Evolutionary conservation across 2,113 vertebrate genomes (phyloP).

Genomic region (Holacanthus passer): DNA sequence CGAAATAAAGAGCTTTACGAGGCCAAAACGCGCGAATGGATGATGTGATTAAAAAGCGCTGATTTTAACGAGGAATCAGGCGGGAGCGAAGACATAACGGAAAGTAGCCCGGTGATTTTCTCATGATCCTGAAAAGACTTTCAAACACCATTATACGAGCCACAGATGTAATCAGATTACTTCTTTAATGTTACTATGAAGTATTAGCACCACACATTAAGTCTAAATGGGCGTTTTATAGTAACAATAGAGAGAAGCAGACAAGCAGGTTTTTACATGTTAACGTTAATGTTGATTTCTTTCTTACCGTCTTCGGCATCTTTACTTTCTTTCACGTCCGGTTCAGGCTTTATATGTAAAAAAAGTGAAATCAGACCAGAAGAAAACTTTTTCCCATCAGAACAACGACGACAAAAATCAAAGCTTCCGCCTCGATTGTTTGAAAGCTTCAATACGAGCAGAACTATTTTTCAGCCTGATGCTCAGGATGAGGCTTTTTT

Average conservation of each 20-base stretch:
- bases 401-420: constrained; percentile 77
- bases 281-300: not conserved
- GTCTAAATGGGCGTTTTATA: accelerated
- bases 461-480: constrained; percentile 24
- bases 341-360: not conserved
- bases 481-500: constrained; percentile 32
- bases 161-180: not conserved
- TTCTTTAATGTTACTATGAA: not conserved
- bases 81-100: constrained; percentile 75
- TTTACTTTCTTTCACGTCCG: constrained; percentile 60
- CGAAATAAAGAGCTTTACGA: accelerated
- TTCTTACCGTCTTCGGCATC: constrained; percentile 87
- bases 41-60: constrained; percentile 53
- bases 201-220: not conserved
- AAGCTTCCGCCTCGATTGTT: constrained; percentile 38
- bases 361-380: constrained; percentile 49
- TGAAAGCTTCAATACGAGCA: not conserved
- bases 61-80: constrained; percentile 49
- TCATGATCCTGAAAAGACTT: constrained; percentile 2
- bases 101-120: constrained; percentile 59
- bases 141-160: not conserved
- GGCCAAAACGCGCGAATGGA: not conserved
- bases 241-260: not conserved
- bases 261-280: not conserved
- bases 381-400: constrained; percentile 84